Evolutionary conservation across 2,888 invertebrate species (phyloP).

Genomic region (Deilephila elpenor): DNA sequence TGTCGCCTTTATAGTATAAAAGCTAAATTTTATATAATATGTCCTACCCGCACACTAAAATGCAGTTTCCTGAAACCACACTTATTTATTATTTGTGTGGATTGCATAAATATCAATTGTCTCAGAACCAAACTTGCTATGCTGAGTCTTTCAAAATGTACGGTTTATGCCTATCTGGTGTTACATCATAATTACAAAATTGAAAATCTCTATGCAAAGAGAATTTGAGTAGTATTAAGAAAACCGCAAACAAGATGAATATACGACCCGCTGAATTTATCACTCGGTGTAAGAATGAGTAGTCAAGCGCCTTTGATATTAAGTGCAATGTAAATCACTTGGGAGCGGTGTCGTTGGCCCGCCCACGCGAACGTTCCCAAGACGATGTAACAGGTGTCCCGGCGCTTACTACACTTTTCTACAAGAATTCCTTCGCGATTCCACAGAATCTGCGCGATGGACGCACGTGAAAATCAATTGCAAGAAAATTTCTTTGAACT

Average conservation of each 20-base stretch:
- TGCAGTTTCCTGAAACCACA: no score
- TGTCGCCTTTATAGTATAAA: no score
- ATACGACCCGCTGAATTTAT: not conserved
- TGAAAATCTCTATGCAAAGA: no score
- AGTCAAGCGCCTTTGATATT: not conserved
- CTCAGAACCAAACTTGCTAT: no score
- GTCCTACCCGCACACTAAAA: no score
- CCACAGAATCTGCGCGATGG: not conserved
- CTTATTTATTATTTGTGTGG: no score
- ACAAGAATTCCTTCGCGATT: not conserved
- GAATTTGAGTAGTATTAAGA: not conserved
- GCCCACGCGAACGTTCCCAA: no score
- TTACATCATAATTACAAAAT: no score
- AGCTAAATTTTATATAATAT: no score
- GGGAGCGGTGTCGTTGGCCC: not conserved
- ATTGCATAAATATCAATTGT: no score
- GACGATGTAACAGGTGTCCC: conserved; percentile 11
- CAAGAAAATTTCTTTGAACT: not conserved
- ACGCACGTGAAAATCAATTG: not conserved
- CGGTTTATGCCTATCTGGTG: no score
- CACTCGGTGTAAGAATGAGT: not conserved
- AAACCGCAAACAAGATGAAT: not conserved
- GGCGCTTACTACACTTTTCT: not conserved
- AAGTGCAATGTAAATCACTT: not conserved
- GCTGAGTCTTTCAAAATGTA: no score